phyloP scores from a whole-genome alignment of 2,797 vertebrate species.

The Sebastes diaconus region DNA sequence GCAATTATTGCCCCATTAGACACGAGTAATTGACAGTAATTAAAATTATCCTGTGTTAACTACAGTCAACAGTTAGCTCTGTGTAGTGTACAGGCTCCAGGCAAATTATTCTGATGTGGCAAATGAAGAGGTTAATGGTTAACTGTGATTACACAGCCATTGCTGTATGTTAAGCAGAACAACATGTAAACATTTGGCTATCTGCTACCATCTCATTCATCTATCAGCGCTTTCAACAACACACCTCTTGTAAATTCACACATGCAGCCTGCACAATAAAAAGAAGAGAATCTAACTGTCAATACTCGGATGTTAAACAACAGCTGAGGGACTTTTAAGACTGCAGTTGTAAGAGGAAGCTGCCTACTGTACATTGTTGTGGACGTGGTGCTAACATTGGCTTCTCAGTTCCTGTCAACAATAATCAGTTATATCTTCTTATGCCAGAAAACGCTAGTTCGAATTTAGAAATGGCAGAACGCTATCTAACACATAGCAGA shows the following conservation, averaged over 20 bases:
- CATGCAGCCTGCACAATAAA: background rate
- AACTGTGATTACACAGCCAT: conserved; percentile 31
- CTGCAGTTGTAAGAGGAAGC: conserved; percentile 47
- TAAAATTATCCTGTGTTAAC: background rate
- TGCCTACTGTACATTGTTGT: conserved; percentile 19
- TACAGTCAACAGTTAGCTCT: conserved; percentile 23
- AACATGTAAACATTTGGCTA: conserved; percentile 61
- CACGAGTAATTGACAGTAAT: background rate
- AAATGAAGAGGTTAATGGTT: conserved; percentile 16
- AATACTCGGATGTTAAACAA: background rate
- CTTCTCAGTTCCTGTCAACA: conserved; percentile 39
- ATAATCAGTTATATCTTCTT: conserved; percentile 10
- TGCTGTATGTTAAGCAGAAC: conserved; percentile 29
- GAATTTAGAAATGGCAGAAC: conserved; percentile 14
- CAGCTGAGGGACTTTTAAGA: conserved; percentile 50
- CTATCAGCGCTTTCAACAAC: conserved; percentile 5
- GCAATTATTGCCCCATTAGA: background rate
- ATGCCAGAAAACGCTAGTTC: conserved; percentile 8
- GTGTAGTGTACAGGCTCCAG: conserved; percentile 2
- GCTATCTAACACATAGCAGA: conserved; percentile 6
- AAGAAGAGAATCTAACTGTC: background rate
- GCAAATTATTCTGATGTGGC: conserved; percentile 8
- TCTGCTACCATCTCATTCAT: conserved; percentile 8
- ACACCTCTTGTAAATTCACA: background rate
- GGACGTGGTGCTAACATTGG: conserved; percentile 12